Base-by-base conservation (phyloP, 53 echinoderm and acorn worm species). In the Holothuria scabra region DNA sequence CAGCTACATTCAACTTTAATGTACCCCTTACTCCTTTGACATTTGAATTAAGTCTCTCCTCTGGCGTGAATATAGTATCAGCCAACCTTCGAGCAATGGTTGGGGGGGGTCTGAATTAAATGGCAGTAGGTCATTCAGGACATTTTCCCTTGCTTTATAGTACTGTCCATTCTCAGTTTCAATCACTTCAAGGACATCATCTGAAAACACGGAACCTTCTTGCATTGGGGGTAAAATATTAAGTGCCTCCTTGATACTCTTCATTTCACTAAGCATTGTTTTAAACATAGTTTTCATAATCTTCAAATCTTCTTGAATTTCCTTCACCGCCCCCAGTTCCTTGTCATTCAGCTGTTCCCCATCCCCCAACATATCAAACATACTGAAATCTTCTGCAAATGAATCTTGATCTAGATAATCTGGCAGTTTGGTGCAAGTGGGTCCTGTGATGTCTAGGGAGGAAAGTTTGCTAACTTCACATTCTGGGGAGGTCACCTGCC, bases 151-250 rank as follows among this genome's bases (percentile, higher is more conserved):
- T 65, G 28, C 65, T 65, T 65, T 23, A 28, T 65, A 65, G 28
- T 65, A 65, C 65, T 65, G 65, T 65, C 65, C 65, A 65, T 5
- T 28, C 65, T 65, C 65, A 65, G 28, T 65, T 65, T 28, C 65
- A 28, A 22, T 7, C 28, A 65, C 65, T 28, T 24, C 31, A 28
- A 65, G 65, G 18, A 31, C 64, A 64, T 64, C 23, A 2, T 28
- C 64, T 25, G 64, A 64, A 64, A 64, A 25, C 64, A 64, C 23
- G 64, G 64, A 26, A 25, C 64, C 64, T 64, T 64, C 64, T 1
- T 64, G 64, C 64, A 64, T 12, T 1, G 64, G 64, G 26, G 64
- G 64, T 64, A 64, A 18, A 18, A 64, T 64, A 64, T 64, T 64
- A 13, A 64, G 64, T 11, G 64, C 64, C 5, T 52, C 52, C 52